Conservation (phyloP, 2,113 vertebrate genomes). For the Rhabdornis inornatus region DNA sequence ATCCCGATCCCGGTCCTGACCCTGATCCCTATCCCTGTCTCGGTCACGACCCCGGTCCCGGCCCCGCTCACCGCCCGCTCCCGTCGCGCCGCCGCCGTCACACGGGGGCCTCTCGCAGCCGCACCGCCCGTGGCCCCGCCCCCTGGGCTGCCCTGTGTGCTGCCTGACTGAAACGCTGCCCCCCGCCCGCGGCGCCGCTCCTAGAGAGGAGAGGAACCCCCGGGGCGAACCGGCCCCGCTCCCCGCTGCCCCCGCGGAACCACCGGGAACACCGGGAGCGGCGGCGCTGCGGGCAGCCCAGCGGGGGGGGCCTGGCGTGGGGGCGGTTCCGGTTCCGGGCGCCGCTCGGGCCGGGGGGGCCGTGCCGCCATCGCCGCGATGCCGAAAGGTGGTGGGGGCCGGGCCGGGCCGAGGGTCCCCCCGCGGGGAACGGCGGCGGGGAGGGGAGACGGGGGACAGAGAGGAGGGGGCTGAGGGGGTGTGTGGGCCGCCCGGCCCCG, state of each 20-base stretch:
- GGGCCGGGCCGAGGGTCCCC: too few species aligned
- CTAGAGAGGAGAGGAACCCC: fast-evolving
- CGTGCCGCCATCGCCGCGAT: too few species aligned
- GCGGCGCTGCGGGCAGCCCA: background rate
- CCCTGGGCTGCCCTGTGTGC: fast-evolving
- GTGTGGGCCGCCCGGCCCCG: background rate
- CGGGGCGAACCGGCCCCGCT: background rate
- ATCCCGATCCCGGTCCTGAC: fast-evolving
- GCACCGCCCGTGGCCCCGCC: background rate
- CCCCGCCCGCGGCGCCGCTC: fast-evolving
- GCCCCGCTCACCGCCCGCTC: too few species aligned
- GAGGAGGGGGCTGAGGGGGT: background rate
- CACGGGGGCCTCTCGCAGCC: background rate
- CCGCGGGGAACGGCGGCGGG: too few species aligned
- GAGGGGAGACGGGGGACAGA: too few species aligned
- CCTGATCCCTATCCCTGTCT: too few species aligned
- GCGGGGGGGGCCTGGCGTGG: too few species aligned
- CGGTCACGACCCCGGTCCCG: background rate
- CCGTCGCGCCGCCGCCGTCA: background rate
- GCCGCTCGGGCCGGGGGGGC: too few species aligned
- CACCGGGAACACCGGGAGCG: background rate
- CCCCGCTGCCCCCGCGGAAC: background rate
- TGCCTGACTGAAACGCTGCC: background rate
- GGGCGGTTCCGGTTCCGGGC: too few species aligned
- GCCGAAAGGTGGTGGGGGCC: too few species aligned